A percentile compares a stretch with the other conserved stretches of the same genome.
These are phyloP conservation scores for Rhingia rostrata DNA, from an alignment of 2,888 invertebrate species.

Conservation along the genomic window DNA sequence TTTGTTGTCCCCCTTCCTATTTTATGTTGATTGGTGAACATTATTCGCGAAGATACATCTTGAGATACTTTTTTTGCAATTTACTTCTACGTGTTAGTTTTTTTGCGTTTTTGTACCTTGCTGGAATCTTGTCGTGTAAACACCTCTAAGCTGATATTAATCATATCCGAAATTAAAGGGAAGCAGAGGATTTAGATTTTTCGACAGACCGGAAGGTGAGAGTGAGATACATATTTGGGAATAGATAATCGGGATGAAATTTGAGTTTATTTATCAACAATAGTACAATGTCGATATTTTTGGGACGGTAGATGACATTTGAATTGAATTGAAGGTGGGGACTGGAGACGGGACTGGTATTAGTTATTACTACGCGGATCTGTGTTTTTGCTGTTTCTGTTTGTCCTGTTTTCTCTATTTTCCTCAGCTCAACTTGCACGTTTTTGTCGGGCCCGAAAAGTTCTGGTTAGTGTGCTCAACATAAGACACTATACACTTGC, in stretches of 20 bases:
- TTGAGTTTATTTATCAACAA: not conserved
- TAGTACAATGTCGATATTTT: no score
- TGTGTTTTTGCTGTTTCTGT: no score
- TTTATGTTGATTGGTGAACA: constrained; percentile 11
- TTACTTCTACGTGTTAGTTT: not conserved
- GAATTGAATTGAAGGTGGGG: no score
- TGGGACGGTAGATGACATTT: no score
- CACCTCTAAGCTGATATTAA: constrained; percentile 56
- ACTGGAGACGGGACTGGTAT: no score
- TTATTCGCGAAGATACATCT: not conserved
- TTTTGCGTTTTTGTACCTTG: not conserved
- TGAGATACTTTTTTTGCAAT: constrained; percentile 15
- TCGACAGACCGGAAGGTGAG: constrained; percentile 9
- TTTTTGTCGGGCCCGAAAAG: no score
- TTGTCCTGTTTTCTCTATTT: no score
- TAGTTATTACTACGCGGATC: no score
- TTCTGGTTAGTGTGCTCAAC: no score
- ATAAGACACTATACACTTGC: no score
- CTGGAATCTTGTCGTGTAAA: constrained; percentile 26
- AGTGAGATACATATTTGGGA: not conserved
- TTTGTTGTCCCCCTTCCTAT: not conserved
- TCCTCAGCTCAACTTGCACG: no score
- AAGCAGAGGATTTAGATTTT: constrained; percentile 32
- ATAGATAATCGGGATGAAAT: not conserved
- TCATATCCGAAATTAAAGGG: constrained; percentile 31